phyloP scores from a whole-genome alignment of 37 sponge, comb jelly and placozoan species.

The Theonella swinhoei region DNA sequence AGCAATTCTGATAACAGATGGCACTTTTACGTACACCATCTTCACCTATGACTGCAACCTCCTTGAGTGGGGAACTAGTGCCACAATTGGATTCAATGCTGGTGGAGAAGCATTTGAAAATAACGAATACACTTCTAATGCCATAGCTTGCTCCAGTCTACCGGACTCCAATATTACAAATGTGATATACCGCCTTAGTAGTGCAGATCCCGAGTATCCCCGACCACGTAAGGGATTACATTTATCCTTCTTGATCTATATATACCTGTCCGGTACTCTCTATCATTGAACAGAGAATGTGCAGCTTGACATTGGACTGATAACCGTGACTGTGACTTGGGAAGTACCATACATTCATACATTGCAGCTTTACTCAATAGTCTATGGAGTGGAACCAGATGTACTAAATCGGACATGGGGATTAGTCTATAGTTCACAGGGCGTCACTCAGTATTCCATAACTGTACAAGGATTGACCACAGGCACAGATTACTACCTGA shows the following conservation, averaged over 20 bases:
- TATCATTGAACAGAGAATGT: not conserved
- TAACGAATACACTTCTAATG: not conserved
- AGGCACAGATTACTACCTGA: not conserved
- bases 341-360: constrained; percentile 6
- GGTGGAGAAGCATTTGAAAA: not conserved
- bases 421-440: not conserved
- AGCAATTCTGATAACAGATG: constrained; percentile 60
- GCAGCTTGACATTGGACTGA: not conserved
- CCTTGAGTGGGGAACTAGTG: constrained; percentile 27
- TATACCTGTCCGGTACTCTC: not conserved
- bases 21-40: constrained; percentile 22
- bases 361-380: constrained; percentile 5
- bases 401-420: not conserved
- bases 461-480: not conserved
- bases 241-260: no score
- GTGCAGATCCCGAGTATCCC: not conserved
- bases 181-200: constrained; percentile 14
- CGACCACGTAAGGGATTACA: not conserved
- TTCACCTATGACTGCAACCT: constrained; percentile 54
- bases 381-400: not conserved
- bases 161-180: not conserved
- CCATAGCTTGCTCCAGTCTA: not conserved
- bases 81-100: constrained; percentile 10
- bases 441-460: not conserved
- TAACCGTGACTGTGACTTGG: not conserved